Conservation (phyloP, 2,888 invertebrate species). For the Leucoma salicis region DNA sequence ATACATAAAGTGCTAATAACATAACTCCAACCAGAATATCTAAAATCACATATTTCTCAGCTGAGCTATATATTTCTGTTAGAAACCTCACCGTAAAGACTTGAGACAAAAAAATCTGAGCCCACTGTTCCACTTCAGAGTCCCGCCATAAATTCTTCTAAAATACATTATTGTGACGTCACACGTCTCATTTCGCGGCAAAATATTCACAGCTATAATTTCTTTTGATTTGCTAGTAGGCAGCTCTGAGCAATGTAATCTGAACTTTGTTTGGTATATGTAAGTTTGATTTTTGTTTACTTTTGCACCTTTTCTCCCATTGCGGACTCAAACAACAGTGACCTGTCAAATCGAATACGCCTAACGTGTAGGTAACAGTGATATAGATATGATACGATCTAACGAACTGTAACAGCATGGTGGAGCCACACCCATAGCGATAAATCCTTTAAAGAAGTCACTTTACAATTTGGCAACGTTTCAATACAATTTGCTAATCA, state of each 20-base stretch:
- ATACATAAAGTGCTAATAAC: too few species aligned
- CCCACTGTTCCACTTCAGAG: not conserved
- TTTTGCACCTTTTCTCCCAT: not conserved
- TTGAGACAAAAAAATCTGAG: constrained; percentile 3
- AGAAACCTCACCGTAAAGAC: not conserved
- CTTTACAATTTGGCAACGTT: constrained; percentile 1
- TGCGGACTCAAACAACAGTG: constrained; percentile 29
- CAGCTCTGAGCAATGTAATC: constrained; percentile 8
- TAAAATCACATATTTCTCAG: not conserved
- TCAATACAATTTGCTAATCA: constrained; percentile 2
- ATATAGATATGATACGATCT: constrained; percentile 65
- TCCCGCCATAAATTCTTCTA: constrained; percentile 9
- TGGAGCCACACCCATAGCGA: constrained; percentile 36
- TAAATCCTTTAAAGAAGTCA: constrained; percentile 4
- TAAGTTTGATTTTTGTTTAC: constrained; percentile 17
- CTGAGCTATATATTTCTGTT: not conserved
- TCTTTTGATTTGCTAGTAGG: constrained; percentile 7
- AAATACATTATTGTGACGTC: constrained; percentile 13
- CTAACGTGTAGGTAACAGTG: constrained; percentile 41
- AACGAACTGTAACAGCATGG: constrained; percentile 60
- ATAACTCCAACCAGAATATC: too few species aligned
- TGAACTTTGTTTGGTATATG: not conserved
- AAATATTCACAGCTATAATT: constrained; percentile 25
- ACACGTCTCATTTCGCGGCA: constrained; percentile 26
- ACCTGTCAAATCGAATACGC: constrained; percentile 32